Conservation (phyloP, 2,797 vertebrate genomes). For the Streptopelia turtur region DNA sequence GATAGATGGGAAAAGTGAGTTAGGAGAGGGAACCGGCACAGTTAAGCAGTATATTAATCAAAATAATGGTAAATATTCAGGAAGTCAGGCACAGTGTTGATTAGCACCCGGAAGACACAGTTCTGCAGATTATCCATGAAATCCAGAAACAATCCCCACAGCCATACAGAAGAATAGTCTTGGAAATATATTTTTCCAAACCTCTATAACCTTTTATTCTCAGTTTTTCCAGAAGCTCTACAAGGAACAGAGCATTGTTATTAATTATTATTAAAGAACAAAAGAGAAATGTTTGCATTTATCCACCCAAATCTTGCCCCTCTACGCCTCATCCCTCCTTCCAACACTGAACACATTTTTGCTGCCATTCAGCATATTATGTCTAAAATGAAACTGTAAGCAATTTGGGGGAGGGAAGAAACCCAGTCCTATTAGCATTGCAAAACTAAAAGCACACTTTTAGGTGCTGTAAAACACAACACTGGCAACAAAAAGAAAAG, state of each 20-base stretch:
- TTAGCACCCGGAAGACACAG: neutral
- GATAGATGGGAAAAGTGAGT: neutral
- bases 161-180: neutral
- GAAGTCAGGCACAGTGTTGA: slow-evolving; percentile 14
- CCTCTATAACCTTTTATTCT: neutral
- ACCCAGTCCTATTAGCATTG: neutral
- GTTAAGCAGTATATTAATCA: neutral
- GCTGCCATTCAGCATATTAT: neutral
- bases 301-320: neutral
- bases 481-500: neutral
- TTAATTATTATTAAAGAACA: neutral
- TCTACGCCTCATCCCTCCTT: neutral
- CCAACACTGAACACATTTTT: neutral
- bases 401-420: neutral
- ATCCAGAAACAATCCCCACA: neutral
- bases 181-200: neutral
- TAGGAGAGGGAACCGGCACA: neutral
- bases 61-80: slow-evolving; percentile 27
- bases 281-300: slow-evolving; percentile 20
- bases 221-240: neutral
- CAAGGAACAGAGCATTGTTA: neutral
- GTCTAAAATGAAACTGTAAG: neutral
- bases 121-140: neutral
- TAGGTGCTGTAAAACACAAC: neutral
- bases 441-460: neutral